These are phyloP conservation scores for Halichoerus grypus DNA, from an alignment of 2,113 vertebrate genomes.

Conservation along the genomic window DNA sequence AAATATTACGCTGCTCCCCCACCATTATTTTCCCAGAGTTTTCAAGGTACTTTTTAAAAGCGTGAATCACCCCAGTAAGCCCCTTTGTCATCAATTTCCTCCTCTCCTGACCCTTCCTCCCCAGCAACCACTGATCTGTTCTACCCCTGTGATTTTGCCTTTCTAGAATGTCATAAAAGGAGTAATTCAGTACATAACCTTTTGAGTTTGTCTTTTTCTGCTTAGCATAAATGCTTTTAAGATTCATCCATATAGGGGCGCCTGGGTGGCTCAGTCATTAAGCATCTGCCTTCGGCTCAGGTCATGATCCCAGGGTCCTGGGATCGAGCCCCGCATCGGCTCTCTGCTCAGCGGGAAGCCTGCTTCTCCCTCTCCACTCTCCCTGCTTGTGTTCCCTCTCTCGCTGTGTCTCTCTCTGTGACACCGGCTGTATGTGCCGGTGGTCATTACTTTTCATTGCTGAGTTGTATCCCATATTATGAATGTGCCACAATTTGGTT, in stretches of 20 bases:
- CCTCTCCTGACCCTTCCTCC: not conserved
- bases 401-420: too few species aligned
- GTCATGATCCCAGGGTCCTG: too few species aligned
- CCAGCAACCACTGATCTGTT: not conserved
- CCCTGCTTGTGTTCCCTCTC: too few species aligned
- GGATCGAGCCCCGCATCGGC: too few species aligned
- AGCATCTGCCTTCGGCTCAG: too few species aligned
- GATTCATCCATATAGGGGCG: not conserved
- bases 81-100: not conserved
- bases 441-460: not conserved
- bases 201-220: not conserved
- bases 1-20: not conserved
- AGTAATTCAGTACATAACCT: not conserved
- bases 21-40: not conserved
- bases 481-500: not conserved
- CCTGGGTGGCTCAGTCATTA: too few species aligned
- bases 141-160: not conserved
- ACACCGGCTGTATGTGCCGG: not conserved
- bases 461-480: not conserved
- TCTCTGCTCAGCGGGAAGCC: too few species aligned
- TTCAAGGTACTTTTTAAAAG: not conserved
- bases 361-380: too few species aligned
- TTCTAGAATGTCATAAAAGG: not conserved
- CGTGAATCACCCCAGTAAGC: not conserved
- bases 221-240: not conserved